Evolutionary conservation across 1,140 invertebrate species (phyloP).

Genomic region (Diplogasteroides magnus): DNA sequence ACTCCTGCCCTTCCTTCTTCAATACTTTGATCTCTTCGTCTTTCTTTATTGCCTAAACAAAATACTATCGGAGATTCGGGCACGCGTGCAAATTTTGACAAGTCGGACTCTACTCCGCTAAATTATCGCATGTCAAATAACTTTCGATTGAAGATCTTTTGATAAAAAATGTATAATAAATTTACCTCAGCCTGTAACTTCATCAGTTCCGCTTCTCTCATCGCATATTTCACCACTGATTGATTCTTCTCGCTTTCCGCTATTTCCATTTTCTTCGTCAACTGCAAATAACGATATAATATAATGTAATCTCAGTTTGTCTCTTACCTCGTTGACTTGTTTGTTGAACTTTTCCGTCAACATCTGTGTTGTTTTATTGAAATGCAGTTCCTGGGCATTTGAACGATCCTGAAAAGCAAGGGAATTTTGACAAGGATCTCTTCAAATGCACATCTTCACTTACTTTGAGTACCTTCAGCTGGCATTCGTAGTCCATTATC

Average conservation of each 20-base stretch:
- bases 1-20: slow-evolving; percentile 6
- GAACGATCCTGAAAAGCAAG: slow-evolving; percentile 10
- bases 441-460: background rate
- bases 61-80: too few relatives aligned
- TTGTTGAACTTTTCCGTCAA: slow-evolving; percentile 19
- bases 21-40: slow-evolving; percentile 9
- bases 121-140: background rate
- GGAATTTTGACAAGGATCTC: background rate
- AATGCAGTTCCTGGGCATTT: slow-evolving; percentile 20
- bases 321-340: slow-evolving; percentile 11
- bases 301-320: background rate
- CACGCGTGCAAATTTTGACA: too few relatives aligned
- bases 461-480: slow-evolving; percentile 17
- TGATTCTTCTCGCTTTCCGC: slow-evolving; percentile 32
- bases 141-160: background rate
- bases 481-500: slow-evolving; percentile 10
- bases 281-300: background rate
- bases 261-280: slow-evolving; percentile 24
- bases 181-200: slow-evolving; percentile 10
- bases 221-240: slow-evolving; percentile 31
- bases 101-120: too few relatives aligned
- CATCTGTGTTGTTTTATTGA: slow-evolving; percentile 15
- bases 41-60: background rate
- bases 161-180: background rate
- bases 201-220: slow-evolving; percentile 31